phyloP scores from a whole-genome alignment of 1,140 invertebrate species.

The Anastatus disparis region DNA sequence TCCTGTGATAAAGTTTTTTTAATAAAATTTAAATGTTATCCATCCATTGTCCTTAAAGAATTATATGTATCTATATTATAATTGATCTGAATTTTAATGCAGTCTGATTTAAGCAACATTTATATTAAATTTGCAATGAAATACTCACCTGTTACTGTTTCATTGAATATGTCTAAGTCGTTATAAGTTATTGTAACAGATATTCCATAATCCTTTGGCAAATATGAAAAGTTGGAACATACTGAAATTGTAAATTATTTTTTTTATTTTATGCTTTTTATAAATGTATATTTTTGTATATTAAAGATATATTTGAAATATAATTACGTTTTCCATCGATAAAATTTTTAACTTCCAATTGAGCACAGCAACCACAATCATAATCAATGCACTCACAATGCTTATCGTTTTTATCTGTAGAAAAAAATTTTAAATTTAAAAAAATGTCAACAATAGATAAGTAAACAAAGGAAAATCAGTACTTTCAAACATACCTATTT shows the following conservation, averaged over 20 bases:
- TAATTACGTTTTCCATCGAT: conserved; percentile 42
- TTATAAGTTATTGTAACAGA: conserved; percentile 55
- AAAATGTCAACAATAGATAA: too few relatives aligned
- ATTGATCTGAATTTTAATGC: not conserved
- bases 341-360: conserved; percentile 4
- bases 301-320: conserved; percentile 11
- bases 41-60: too few relatives aligned
- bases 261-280: not conserved
- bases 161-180: conserved; percentile 49
- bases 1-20: too few relatives aligned
- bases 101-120: not conserved
- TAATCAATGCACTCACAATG: conserved; percentile 40
- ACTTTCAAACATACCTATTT: too few relatives aligned
- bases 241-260: conserved; percentile 49
- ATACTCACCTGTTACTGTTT: conserved; percentile 56
- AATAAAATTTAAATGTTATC: too few relatives aligned
- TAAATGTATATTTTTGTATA: not conserved
- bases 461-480: too few relatives aligned
- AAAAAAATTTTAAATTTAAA: too few relatives aligned
- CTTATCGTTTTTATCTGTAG: not conserved
- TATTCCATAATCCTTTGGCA: conserved; percentile 54
- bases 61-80: too few relatives aligned
- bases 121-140: not conserved
- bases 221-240: conserved; percentile 52
- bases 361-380: conserved; percentile 45